Evolutionary conservation across 2,888 invertebrate species (phyloP).

Genomic region (Nipponacmea schrenckii): DNA sequence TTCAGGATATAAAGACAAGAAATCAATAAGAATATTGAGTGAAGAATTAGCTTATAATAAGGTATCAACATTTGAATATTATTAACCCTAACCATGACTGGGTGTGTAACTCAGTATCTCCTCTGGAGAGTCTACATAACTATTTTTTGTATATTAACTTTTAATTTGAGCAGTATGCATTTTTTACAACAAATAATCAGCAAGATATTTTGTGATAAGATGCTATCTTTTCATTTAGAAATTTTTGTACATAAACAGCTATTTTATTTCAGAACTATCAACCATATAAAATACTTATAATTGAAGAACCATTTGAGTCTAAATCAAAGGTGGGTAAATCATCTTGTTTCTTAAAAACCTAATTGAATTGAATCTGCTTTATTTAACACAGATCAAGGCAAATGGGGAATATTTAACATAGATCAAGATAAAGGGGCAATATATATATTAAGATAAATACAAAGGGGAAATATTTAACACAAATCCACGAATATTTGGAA

Average conservation of each 20-base stretch:
- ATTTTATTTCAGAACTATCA: constrained; percentile 51
- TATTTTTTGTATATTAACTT: not conserved
- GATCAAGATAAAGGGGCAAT: no score
- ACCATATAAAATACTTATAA: constrained; percentile 58
- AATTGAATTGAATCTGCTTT: no score
- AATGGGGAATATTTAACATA: no score
- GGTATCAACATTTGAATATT: constrained; percentile 33
- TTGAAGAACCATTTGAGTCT: constrained; percentile 50
- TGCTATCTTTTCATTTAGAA: no score
- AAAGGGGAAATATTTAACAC: no score
- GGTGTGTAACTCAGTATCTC: not conserved
- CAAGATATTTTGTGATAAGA: no score
- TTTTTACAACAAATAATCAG: no score
- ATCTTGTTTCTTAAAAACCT: not conserved
- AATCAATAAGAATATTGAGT: constrained; percentile 45
- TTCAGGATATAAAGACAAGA: constrained; percentile 45
- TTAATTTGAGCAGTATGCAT: not conserved
- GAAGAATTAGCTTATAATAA: constrained; percentile 62
- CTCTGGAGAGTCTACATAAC: not conserved
- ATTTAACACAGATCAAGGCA: no score
- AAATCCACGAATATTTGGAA: no score
- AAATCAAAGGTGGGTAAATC: constrained; percentile 38
- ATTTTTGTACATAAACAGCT: no score
- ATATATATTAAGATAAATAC: no score
- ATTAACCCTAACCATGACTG: not conserved